These are phyloP conservation scores for Cyclophora punctaria DNA, from an alignment of 2,888 invertebrate species.

Conservation along the genomic window DNA sequence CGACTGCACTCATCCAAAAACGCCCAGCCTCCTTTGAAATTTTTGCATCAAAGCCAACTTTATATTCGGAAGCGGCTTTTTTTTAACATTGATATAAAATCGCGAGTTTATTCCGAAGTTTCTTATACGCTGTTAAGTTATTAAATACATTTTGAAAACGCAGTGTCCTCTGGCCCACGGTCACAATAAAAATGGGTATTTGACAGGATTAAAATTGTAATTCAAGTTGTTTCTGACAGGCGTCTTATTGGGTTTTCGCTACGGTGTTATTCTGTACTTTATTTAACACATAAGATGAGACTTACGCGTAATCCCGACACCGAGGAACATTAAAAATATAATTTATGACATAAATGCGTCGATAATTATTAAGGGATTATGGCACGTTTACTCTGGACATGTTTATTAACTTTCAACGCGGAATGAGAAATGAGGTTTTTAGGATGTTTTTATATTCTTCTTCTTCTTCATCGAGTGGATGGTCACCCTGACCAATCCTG, in stretches of 20 bases:
- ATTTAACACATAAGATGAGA: constrained; percentile 32
- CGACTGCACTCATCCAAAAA: too few species aligned
- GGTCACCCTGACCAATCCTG: too few species aligned
- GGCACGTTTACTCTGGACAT: constrained; percentile 5
- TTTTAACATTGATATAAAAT: constrained; percentile 66
- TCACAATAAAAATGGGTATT: constrained; percentile 71
- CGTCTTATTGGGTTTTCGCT: constrained; percentile 69
- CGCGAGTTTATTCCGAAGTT: constrained; percentile 62
- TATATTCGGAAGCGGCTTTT: constrained; percentile 65
- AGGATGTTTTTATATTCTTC: too few species aligned
- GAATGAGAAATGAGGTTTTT: too few species aligned
- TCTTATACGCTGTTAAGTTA: constrained; percentile 51
- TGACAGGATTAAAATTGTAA: constrained; percentile 75
- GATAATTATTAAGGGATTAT: too few species aligned
- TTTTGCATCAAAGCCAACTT: constrained; percentile 65
- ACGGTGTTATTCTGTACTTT: constrained; percentile 43
- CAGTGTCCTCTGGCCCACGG: constrained; percentile 55
- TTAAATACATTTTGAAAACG: constrained; percentile 69
- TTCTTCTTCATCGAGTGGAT: too few species aligned
- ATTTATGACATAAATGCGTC: constrained; percentile 12
- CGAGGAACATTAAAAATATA: constrained; percentile 21
- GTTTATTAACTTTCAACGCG: background rate
- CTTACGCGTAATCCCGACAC: constrained; percentile 40
- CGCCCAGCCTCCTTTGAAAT: constrained; percentile 29
- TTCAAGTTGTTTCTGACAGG: constrained; percentile 69